Evolutionary conservation across 1,140 invertebrate genomes (phyloP).

Genomic region (Drosophila eugracilis): DNA sequence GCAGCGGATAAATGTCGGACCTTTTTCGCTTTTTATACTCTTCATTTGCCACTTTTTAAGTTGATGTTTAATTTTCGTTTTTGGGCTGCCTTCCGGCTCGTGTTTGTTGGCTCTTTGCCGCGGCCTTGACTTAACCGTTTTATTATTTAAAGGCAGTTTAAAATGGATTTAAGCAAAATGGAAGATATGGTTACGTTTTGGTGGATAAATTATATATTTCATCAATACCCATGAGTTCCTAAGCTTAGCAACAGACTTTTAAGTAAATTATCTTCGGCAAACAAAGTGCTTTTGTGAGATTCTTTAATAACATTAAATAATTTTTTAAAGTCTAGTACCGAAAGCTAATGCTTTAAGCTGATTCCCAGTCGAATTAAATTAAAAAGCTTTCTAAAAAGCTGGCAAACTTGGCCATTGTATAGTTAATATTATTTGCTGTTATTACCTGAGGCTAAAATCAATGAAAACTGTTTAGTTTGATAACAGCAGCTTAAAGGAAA

Average conservation of each 20-base stretch:
- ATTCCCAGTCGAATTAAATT: constrained; percentile 17
- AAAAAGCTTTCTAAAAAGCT: background rate
- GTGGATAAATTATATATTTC: background rate
- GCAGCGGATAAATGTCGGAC: constrained; percentile 10
- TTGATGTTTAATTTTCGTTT: constrained; percentile 47
- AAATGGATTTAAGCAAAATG: constrained; percentile 1
- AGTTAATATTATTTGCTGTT: background rate
- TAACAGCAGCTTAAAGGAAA: background rate
- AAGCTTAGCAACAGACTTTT: too few relatives aligned
- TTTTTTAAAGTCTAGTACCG: background rate
- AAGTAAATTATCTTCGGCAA: too few relatives aligned
- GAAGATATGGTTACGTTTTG: too few relatives aligned
- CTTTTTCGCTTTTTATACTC: constrained; percentile 26
- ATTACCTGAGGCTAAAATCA: constrained; percentile 7
- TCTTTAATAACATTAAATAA: background rate
- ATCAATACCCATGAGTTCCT: background rate
- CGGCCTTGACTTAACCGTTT: constrained; percentile 7
- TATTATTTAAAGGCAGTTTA: constrained; percentile 4
- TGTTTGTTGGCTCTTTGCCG: background rate
- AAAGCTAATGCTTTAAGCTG: constrained; percentile 3
- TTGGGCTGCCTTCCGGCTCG: constrained; percentile 24
- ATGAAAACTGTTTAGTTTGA: constrained; percentile 1
- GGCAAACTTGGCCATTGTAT: background rate
- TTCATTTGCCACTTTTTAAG: constrained; percentile 46
- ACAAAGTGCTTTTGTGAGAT: background rate